phyloP scores from a whole-genome alignment of 2,797 vertebrate species.

The Gymnoscopelus braueri region DNA sequence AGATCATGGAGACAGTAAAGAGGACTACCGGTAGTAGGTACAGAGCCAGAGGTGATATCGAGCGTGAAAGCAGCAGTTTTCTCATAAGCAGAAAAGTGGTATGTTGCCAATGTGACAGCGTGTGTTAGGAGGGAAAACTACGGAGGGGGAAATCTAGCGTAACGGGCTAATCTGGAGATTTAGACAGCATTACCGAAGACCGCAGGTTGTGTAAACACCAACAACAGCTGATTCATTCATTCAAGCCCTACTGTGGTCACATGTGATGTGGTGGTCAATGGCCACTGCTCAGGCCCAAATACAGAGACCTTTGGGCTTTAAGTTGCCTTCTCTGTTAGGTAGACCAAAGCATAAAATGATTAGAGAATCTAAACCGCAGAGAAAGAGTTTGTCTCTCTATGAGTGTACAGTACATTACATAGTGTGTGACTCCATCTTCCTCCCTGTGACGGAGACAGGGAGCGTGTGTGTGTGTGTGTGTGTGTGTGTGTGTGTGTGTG shows the following conservation, averaged over 20 bases:
- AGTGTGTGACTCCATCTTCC: too few species aligned
- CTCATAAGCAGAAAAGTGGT: neutral
- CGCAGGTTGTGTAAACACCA: slow-evolving; percentile 44
- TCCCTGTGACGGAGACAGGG: neutral
- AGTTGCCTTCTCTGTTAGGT: slow-evolving; percentile 42
- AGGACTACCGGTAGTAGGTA: neutral
- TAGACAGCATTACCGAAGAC: slow-evolving; percentile 54
- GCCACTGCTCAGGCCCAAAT: slow-evolving; percentile 46
- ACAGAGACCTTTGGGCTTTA: slow-evolving; percentile 52
- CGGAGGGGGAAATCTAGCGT: slow-evolving; percentile 5
- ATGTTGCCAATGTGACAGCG: neutral
- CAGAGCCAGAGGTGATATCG: neutral
- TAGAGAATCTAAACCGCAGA: neutral
- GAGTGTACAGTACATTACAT: neutral
- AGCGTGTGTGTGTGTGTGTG: neutral
- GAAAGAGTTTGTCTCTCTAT: neutral
- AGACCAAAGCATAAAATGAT: slow-evolving; percentile 22
- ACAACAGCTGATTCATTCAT: slow-evolving; percentile 75
- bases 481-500: neutral
- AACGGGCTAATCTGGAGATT: slow-evolving; percentile 54
- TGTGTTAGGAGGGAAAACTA: slow-evolving; percentile 33
- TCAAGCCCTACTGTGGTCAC: slow-evolving; percentile 40
- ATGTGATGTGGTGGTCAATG: slow-evolving; percentile 33
- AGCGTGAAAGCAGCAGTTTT: slow-evolving; percentile 7
- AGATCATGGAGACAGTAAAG: neutral